phyloP scores from a whole-genome alignment of 2,113 vertebrate species.

The Otocyon megalotis region DNA sequence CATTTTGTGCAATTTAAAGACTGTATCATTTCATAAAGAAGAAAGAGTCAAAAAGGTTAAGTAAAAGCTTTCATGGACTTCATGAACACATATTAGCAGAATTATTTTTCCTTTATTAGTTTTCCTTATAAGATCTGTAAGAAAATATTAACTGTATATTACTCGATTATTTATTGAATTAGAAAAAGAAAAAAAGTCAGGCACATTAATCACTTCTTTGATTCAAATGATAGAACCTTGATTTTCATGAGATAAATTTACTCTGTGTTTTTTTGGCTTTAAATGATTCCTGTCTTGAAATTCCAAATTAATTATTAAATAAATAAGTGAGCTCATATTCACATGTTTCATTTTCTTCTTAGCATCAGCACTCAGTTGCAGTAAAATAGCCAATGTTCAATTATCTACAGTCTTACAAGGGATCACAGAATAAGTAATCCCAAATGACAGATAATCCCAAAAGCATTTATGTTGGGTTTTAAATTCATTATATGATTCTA shows the following conservation, averaged over 20 bases:
- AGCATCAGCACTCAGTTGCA: slow-evolving; percentile 65
- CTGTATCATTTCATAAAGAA: not conserved
- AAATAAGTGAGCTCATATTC: slow-evolving; percentile 75
- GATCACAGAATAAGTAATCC: slow-evolving; percentile 65
- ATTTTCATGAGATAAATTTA: slow-evolving; percentile 64
- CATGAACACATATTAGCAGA: not conserved
- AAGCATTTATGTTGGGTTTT: slow-evolving; percentile 70
- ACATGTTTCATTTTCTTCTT: slow-evolving; percentile 49
- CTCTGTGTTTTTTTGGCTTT: slow-evolving; percentile 66
- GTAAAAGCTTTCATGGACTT: slow-evolving; percentile 20
- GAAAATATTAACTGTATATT: not conserved
- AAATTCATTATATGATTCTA: slow-evolving; percentile 74
- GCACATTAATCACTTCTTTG: slow-evolving; percentile 55
- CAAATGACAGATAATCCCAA: slow-evolving; percentile 70
- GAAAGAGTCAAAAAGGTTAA: not conserved
- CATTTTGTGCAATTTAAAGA: not conserved
- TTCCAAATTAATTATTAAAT: slow-evolving; percentile 81
- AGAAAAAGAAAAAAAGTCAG: slow-evolving; percentile 31
- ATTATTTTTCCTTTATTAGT: slow-evolving; percentile 42
- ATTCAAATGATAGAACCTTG: slow-evolving; percentile 50
- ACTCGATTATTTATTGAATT: slow-evolving; percentile 34
- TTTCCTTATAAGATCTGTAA: not conserved
- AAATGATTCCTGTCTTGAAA: slow-evolving; percentile 66
- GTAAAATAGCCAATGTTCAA: slow-evolving; percentile 65
- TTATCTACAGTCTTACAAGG: slow-evolving; percentile 61